These are phyloP conservation scores for Seladonia tumulorum DNA, from an alignment of 2,888 invertebrate species.

Conservation along the genomic window DNA sequence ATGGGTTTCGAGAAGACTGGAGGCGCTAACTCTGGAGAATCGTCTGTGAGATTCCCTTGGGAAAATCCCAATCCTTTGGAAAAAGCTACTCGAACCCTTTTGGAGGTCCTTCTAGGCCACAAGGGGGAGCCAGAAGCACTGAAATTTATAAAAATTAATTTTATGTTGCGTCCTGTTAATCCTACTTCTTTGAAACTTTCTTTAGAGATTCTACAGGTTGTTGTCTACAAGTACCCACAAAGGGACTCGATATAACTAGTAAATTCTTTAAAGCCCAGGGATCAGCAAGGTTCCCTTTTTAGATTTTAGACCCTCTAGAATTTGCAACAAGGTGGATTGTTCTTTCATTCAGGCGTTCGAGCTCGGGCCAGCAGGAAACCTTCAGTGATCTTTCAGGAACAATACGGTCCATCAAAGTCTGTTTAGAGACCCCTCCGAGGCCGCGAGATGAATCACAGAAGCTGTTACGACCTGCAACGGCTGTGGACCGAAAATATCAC, in stretches of 20 bases:
- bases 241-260: neutral
- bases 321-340: neutral
- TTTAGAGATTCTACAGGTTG: too few relatives aligned
- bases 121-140: too few relatives aligned
- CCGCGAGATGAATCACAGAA: neutral
- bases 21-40: neutral
- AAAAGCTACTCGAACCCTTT: too few relatives aligned
- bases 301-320: neutral
- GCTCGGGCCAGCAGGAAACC: neutral
- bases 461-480: neutral
- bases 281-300: neutral
- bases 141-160: too few relatives aligned
- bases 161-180: too few relatives aligned
- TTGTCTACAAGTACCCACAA: too few relatives aligned
- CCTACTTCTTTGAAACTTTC: too few relatives aligned
- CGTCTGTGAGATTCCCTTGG: too few relatives aligned
- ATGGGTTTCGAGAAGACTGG: neutral
- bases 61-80: too few relatives aligned
- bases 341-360: neutral
- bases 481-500: neutral
- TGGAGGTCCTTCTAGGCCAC: too few relatives aligned
- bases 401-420: neutral
- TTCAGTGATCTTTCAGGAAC: neutral
- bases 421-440: neutral
- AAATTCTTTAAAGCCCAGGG: neutral